Percentiles rank a stretch among this genome's conserved stretches.
Evolutionary conservation across 2,797 vertebrate species (phyloP).

Genomic region (Epinephelus coioides): DNA sequence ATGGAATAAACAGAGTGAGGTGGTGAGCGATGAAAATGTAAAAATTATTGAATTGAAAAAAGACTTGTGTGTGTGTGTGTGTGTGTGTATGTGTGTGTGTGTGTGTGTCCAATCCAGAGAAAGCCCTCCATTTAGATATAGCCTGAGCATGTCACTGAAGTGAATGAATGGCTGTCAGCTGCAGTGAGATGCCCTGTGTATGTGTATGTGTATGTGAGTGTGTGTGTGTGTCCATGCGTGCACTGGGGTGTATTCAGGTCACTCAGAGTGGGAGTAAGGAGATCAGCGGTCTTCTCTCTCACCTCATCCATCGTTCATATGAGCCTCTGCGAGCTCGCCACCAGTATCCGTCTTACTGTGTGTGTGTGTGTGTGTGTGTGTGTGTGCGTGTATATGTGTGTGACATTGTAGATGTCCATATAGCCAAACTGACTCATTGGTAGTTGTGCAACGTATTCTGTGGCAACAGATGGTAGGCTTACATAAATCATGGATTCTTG

Average conservation of each 20-base stretch:
- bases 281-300: conserved; percentile 73
- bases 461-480: conserved; percentile 79
- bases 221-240: conserved; percentile 32
- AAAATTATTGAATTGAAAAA: too few relatives aligned
- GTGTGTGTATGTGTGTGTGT: not conserved
- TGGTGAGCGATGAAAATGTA: too few relatives aligned
- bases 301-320: conserved; percentile 82
- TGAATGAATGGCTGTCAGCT: conserved; percentile 82
- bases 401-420: conserved; percentile 63
- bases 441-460: conserved; percentile 73
- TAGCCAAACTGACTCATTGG: conserved; percentile 68
- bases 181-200: conserved; percentile 45
- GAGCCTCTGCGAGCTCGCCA: conserved; percentile 65
- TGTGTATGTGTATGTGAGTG: conserved; percentile 20
- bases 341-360: conserved; percentile 52
- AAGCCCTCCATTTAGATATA: conserved; percentile 78
- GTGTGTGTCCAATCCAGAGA: conserved; percentile 59
- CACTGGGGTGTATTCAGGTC: conserved; percentile 67
- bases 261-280: conserved; percentile 65
- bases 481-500: conserved; percentile 79
- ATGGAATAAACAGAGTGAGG: too few relatives aligned
- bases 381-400: conserved; percentile 32
- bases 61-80: not conserved
- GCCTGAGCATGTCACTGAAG: conserved; percentile 66
- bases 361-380: conserved; percentile 31